Evolutionary conservation across 1,140 invertebrate species (phyloP).

Genomic region (Apocrypta bakeri): DNA sequence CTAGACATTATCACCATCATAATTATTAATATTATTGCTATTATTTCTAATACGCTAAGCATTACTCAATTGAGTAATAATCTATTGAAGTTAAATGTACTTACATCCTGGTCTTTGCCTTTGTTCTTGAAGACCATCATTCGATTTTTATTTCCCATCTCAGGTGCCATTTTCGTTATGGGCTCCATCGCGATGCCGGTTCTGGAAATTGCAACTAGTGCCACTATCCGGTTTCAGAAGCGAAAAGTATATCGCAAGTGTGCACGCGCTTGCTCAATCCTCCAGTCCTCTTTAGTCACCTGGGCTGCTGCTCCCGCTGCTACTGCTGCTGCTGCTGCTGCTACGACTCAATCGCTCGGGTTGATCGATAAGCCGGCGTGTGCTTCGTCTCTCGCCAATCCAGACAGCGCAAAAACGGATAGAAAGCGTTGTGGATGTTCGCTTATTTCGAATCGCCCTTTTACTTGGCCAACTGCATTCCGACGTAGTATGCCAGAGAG

Average conservation of each 20-base stretch:
- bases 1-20: background rate
- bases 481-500: constrained; percentile 52
- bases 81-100: constrained; percentile 67
- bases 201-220: background rate
- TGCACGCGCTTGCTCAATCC: background rate
- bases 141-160: constrained; percentile 85
- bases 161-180: constrained; percentile 82
- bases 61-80: background rate
- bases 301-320: background rate
- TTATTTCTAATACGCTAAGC: too few species aligned
- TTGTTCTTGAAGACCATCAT: constrained; percentile 97
- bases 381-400: background rate
- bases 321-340: background rate
- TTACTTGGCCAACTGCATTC: constrained; percentile 65
- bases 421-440: background rate
- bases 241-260: background rate
- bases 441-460: constrained; percentile 39
- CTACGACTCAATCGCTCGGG: constrained; percentile 4
- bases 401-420: background rate
- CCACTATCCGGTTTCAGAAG: background rate
- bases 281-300: background rate
- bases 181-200: constrained; percentile 14
- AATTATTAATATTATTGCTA: background rate
- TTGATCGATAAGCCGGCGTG: constrained; percentile 24
- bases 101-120: constrained; percentile 97